Percentiles rank a stretch among this genome's conserved stretches.
phyloP scores from a whole-genome alignment of 2,113 vertebrate species.

The Prionailurus bengalensis region DNA sequence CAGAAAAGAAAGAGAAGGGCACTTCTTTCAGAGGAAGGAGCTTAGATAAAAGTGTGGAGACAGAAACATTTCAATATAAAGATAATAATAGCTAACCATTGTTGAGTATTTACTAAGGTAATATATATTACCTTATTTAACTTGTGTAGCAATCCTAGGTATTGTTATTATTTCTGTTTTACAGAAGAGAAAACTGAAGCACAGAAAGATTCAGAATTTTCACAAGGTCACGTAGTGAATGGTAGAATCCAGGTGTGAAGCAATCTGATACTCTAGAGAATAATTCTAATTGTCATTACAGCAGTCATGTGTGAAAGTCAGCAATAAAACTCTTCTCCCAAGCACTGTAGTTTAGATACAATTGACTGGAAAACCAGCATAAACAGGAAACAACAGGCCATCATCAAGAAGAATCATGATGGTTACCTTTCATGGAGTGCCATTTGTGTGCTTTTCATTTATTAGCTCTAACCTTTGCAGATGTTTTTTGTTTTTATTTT shows the following conservation, averaged over 20 bases:
- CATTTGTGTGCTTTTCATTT: neutral
- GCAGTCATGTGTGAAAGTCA: neutral
- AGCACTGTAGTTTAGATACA: neutral
- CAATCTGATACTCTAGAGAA: neutral
- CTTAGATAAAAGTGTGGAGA: neutral
- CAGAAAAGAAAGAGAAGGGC: neutral
- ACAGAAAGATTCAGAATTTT: neutral
- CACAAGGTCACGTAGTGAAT: neutral
- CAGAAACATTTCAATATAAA: slow-evolving; percentile 10
- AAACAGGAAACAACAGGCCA: slow-evolving; percentile 8
- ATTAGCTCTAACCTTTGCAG: neutral
- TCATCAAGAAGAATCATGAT: neutral
- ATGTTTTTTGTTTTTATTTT: neutral
- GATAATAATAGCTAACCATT: neutral
- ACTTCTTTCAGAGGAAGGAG: neutral
- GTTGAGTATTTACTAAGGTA: neutral
- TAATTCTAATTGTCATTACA: neutral
- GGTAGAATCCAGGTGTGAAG: neutral
- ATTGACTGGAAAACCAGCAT: neutral
- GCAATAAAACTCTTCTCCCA: neutral
- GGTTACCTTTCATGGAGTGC: neutral
- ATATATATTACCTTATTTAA: neutral
- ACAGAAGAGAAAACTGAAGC: neutral
- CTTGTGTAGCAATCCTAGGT: neutral
- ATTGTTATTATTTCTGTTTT: neutral